Conservation (phyloP, 1,140 invertebrate species). For the Myzus persicae region DNA sequence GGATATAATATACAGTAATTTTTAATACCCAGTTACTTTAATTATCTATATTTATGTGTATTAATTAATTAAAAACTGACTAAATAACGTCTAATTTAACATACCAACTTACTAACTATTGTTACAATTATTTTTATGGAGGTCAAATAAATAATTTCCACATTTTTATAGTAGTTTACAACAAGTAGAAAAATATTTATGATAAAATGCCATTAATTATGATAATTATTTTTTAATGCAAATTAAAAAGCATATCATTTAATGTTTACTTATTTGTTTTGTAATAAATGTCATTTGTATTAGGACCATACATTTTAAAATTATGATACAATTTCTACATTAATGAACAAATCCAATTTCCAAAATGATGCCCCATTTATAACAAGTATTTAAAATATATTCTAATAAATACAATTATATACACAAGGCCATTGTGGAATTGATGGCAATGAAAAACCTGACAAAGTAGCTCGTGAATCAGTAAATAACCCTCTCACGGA, state of each 20-base stretch:
- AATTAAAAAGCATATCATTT: neutral
- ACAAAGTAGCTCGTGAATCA: too few species aligned
- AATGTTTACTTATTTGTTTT: neutral
- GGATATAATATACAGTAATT: neutral
- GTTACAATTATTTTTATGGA: neutral
- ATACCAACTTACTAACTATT: neutral
- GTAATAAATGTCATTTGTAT: neutral
- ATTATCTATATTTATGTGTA: neutral
- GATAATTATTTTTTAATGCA: neutral
- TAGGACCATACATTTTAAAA: neutral
- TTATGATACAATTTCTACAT: neutral
- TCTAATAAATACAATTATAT: neutral
- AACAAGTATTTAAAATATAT: neutral
- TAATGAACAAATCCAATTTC: neutral
- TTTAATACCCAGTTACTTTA: neutral
- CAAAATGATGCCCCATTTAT: neutral
- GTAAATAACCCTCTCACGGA: too few species aligned
- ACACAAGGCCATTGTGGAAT: too few species aligned
- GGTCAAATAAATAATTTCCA: neutral
- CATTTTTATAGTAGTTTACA: neutral
- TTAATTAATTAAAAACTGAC: slow-evolving; percentile 1
- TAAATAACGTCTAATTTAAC: neutral
- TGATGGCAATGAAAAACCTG: too few species aligned
- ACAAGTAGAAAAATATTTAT: neutral
- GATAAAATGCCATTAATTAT: neutral